These are phyloP conservation scores for Gonocerus acuteangulatus DNA, from an alignment of 2,888 invertebrate species.

Conservation along the genomic window DNA sequence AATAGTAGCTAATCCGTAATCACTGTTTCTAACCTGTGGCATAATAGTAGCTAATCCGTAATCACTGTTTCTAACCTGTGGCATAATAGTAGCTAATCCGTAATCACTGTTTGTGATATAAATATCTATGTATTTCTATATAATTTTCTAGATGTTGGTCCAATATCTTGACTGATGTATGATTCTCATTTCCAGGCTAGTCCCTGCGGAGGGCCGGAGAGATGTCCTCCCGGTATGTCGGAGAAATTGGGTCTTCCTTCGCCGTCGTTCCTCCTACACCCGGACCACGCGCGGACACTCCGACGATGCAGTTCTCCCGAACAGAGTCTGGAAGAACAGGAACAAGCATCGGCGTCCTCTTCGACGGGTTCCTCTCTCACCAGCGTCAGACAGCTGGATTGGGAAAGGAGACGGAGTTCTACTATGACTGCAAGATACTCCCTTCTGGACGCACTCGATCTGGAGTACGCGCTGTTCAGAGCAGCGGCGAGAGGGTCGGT, in stretches of 20 bases:
- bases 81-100: too few relatives aligned
- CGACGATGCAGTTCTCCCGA: slow-evolving; percentile 41
- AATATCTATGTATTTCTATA: too few relatives aligned
- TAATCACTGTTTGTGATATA: too few relatives aligned
- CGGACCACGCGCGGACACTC: slow-evolving; percentile 60
- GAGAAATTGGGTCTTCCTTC: slow-evolving; percentile 38
- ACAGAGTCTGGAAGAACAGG: slow-evolving; percentile 33
- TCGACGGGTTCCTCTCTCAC: slow-evolving; percentile 54
- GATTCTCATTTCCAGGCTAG: slow-evolving; percentile 45
- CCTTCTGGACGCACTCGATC: slow-evolving; percentile 61
- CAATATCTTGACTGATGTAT: too few relatives aligned
- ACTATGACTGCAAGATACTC: slow-evolving; percentile 58
- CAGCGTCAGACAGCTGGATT: slow-evolving; percentile 44
- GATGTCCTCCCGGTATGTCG: neutral
- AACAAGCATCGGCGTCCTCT: slow-evolving; percentile 45
- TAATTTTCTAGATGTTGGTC: neutral
- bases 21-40: too few relatives aligned
- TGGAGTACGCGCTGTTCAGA: slow-evolving; percentile 60
- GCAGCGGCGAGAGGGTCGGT: slow-evolving; percentile 64
- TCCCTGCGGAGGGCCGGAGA: slow-evolving; percentile 42
- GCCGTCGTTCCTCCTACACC: slow-evolving; percentile 52
- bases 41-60: too few relatives aligned
- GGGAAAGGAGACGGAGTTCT: slow-evolving; percentile 49
- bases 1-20: too few relatives aligned
- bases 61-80: too few relatives aligned